Evolutionary conservation across 1,140 invertebrate species (phyloP).

Genomic region (Epicauta chinensis): DNA sequence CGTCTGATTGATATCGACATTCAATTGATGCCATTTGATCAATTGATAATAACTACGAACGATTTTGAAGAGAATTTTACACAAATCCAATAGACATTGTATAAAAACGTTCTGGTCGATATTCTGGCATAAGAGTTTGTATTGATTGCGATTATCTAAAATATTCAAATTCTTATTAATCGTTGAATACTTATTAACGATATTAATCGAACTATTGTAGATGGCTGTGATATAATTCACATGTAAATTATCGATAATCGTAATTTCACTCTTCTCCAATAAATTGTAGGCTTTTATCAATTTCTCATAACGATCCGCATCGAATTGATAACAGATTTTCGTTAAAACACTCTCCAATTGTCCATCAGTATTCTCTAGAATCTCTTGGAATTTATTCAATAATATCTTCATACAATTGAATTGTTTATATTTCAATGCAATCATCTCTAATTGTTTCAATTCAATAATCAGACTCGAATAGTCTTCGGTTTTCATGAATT

Average conservation of each 20-base stretch:
- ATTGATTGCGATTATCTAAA: conserved; percentile 57
- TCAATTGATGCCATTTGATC: conserved; percentile 65
- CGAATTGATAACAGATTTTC: conserved; percentile 48
- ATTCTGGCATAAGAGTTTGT: conserved; percentile 69
- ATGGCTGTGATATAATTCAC: conserved; percentile 95
- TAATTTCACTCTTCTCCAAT: conserved; percentile 76
- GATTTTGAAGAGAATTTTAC: conserved; percentile 76
- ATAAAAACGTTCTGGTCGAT: conserved; percentile 57
- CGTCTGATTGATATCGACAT: conserved; percentile 43
- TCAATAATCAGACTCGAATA: conserved; percentile 85
- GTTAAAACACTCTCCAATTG: conserved; percentile 82
- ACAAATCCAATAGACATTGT: conserved; percentile 73
- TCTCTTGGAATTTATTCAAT: conserved; percentile 84
- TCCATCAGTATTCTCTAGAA: conserved; percentile 84
- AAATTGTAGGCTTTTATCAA: conserved; percentile 80
- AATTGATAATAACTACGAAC: conserved; percentile 76
- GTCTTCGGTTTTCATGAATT: conserved; percentile 75
- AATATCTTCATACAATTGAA: conserved; percentile 82
- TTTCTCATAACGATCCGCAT: conserved; percentile 65
- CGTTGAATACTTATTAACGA: conserved; percentile 63
- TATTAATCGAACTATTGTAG: conserved; percentile 78
- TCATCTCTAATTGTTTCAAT: conserved; percentile 81
- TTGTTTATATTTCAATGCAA: conserved; percentile 72
- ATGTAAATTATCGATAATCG: conserved; percentile 86
- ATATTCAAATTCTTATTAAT: conserved; percentile 26